These are phyloP conservation scores for Propithecus coquereli DNA, from an alignment of 2,113 vertebrate species.

Conservation along the genomic window DNA sequence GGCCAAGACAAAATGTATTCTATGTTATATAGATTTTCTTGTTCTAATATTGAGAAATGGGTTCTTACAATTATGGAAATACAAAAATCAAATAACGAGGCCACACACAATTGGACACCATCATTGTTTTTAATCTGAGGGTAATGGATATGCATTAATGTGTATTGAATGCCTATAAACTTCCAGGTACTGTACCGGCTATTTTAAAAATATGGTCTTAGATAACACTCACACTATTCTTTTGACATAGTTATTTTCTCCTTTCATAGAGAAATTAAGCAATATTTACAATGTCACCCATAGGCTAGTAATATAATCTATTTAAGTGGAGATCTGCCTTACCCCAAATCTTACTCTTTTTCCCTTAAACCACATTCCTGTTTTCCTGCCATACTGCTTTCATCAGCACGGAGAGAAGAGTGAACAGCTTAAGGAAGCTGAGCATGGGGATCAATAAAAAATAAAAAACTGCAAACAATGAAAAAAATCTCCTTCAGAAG, in stretches of 20 bases:
- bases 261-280: neutral
- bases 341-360: neutral
- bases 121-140: neutral
- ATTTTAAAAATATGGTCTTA: neutral
- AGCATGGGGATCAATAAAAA: neutral
- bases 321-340: neutral
- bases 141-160: neutral
- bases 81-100: neutral
- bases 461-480: neutral
- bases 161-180: neutral
- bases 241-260: neutral
- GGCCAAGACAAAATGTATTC: neutral
- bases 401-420: neutral
- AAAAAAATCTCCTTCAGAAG: neutral
- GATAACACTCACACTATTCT: neutral
- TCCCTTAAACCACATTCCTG: neutral
- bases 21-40: neutral
- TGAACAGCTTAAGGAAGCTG: neutral
- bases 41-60: neutral
- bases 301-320: neutral
- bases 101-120: neutral
- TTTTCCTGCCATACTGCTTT: constrained; percentile 21
- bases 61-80: neutral
- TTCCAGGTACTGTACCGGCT: neutral
- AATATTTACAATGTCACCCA: neutral